Base-by-base conservation (phyloP, 2,888 invertebrate genomes). In the Pedicia rivosa region DNA sequence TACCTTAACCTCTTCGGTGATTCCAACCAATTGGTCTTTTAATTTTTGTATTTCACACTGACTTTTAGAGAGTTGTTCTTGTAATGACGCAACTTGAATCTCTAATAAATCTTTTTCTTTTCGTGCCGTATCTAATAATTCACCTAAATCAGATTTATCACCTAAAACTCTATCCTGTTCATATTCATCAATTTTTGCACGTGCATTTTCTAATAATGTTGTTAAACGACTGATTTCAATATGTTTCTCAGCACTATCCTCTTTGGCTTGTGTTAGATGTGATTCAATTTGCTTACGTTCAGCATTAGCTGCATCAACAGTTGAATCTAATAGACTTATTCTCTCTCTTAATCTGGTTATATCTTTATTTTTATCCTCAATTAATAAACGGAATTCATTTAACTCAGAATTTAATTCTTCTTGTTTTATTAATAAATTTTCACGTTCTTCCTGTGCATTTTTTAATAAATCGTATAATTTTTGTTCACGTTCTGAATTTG, bases 401-500 rank as follows among this genome's bases (percentile, higher is more conserved):
- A 86, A 51, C 43, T 84, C 81, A 0, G 72, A 67, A 43, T 72
- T 75, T 6, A 87, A 56, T 50, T 88, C 84, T 49, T 82, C 82
- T 51, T 84, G 79, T 50, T 86, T 86, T 32, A 70, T 59, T 30
- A 82, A 52, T 36, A 84, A 59, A 13, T 69, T 64, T 45, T 84
- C 80, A 9, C 82, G 69, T 51, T 87, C 86, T 46, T 82, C 82
- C 57, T 86, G 83, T 0, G 80, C 78, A 43, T 74, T 70, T 72
- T 88, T 87, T 7, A 91, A 66, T 35, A 91, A 67, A 49, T 83
- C 84, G 19, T 88, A 70, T 29, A 92, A 64, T 55, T 87, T 84
- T 48, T 82, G 78, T 50, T 84, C 83, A 2, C 75, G 63, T 53
- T 82, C 83, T 3, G 75, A 74, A n/a, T 72, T 70, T 27, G 70